Conservation (phyloP, 2,113 vertebrate species). For the Chaetops frenatus region DNA sequence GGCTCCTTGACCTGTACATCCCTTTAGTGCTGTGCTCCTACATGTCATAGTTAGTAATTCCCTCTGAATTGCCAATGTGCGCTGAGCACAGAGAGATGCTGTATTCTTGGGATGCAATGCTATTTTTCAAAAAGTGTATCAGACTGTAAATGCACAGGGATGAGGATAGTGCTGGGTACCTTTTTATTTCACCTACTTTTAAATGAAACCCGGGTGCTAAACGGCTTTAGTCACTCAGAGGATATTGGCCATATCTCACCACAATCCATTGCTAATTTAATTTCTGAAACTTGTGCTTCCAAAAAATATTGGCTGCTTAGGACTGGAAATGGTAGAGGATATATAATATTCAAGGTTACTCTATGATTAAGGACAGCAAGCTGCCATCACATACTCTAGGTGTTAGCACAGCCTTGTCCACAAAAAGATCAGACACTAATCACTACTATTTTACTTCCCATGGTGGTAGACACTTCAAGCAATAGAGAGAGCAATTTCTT, state of each 20-base stretch:
- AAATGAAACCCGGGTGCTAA: neutral
- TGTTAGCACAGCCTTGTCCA: neutral
- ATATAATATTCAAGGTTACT: slow-evolving; percentile 48
- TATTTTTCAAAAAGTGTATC: neutral
- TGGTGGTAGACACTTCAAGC: neutral
- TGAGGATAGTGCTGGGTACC: neutral
- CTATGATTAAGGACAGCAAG: slow-evolving; percentile 26
- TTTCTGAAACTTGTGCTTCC: slow-evolving; percentile 6
- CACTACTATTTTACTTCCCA: slow-evolving; percentile 53
- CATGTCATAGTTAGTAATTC: neutral
- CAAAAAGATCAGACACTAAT: slow-evolving; percentile 51
- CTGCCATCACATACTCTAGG: neutral
- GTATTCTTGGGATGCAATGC: neutral
- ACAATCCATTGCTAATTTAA: neutral
- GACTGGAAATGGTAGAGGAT: neutral
- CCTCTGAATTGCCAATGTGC: neutral
- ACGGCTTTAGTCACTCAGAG: neutral
- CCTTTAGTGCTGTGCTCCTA: neutral
- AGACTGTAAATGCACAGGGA: neutral
- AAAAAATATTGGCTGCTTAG: slow-evolving; percentile 24
- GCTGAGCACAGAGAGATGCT: neutral
- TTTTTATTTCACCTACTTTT: slow-evolving; percentile 23
- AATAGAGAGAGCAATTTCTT: slow-evolving; percentile 51
- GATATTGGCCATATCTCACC: neutral
- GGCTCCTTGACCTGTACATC: neutral